Evolutionary conservation across 2,797 vertebrate species (phyloP), one percentile per base, ranked within the genome.

Genomic region (Sparus aurata): DNA sequence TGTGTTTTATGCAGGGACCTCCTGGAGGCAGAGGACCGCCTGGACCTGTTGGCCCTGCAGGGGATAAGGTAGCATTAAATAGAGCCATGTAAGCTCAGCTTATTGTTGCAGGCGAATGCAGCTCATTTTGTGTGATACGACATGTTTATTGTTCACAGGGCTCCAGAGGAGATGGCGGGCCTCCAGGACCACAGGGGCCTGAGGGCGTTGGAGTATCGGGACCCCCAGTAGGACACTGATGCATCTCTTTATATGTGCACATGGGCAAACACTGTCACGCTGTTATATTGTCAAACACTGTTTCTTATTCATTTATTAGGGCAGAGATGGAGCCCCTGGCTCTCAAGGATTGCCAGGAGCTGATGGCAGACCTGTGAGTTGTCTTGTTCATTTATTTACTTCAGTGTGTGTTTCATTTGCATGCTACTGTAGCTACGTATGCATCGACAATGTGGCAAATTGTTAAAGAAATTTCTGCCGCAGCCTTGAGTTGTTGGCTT

Each of bases 301-400:
- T 69, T 62, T 82, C 17, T 10, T 74, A 25, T 73, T 82, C 75
- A 2, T 38, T 69, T 81, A 68, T 83, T 70, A 96, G 95, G 96
- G 95, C 46, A 93, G 74, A 84, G 94, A 95, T 22, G 98, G 97
- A 69, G 80, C 68, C 66, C 84, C n/a, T 1, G 97, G 97, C 12
- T 69, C 88, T 61, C 77, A 74, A 0, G 97, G 97, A 64, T 54
- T 83, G 53, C 95, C 96, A 0, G 97, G 97, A 63, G 87, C 83
- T 78, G 94, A 93, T 3, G 98, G 97, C 68, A 88, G 69, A 83
- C 91, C 88, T 41, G 97, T 98, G 94, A 84, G 97, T 96, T 74
- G 53, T 80, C 46, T 54, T 41, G 16, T 79, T 70, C 22, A 25
- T 78, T 64, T 43, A 41, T 71, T 55, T 18, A 77, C 49, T 38